Evolutionary conservation across 2,888 invertebrate genomes (phyloP), one percentile per base, ranked within the genome.

Genomic region (Chromoteleia sp.): DNA sequence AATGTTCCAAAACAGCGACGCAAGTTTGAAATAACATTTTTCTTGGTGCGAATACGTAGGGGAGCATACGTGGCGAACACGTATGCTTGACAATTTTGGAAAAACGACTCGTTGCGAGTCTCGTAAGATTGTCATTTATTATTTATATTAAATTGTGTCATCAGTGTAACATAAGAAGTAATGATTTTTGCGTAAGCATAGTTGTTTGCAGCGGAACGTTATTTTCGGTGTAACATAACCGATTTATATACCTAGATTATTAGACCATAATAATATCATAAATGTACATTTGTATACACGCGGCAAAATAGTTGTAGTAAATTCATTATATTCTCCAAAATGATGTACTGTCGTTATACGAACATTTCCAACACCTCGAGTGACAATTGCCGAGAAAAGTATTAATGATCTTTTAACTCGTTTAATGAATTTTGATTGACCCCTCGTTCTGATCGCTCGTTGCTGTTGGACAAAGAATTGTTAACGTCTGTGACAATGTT

Each of bases 251-350:
- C 30, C 63, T 79, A 80, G 61, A 76, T 70, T 63, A 81, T 8
- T 52, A 65, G 61, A 50, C 54, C 19, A 61, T 65, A 56, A 79
- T 75, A 36, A 36, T 79, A 75, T 73, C 61, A 56, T 50, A 36
- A 54, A 75, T 85, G 83, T 83, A 80, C 82, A 83, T 78, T 82
- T 84, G 67, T 84, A 83, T 65, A 85, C 74, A 80, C 68, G 74
- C 73, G 75, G 65, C 71, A 39, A 41, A 21, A 54, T 15, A 54
- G 21, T 54, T 54, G 67, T 30, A 67, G 67, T 67, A 43, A 54
- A 30, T 43, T 50, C n/a, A 63, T 33, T 48, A 45, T n/a, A 29
- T 8, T 29, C 29, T n/a, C 25, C 10, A 8, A 33, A 33, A 33
- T 8, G 10, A 6, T 1, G 1, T 33, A 33, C 25, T 25, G 6